Evolutionary conservation across 2,888 invertebrate species (phyloP).

Genomic region (Leuctra nigra): DNA sequence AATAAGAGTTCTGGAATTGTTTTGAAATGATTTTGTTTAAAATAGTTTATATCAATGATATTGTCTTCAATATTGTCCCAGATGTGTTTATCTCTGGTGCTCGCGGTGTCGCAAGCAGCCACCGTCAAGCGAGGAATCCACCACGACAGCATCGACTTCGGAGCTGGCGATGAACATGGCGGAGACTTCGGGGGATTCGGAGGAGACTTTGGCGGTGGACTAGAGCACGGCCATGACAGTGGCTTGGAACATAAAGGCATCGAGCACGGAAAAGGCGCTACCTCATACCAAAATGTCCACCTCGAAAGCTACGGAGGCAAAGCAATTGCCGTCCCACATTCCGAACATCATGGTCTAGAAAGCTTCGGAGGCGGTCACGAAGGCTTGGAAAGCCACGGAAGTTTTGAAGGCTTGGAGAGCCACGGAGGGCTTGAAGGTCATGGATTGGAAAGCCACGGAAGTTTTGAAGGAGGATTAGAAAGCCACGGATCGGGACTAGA

Average conservation of each 20-base stretch:
- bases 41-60: too few species aligned
- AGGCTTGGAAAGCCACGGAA: constrained; percentile 8
- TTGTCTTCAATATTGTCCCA: too few species aligned
- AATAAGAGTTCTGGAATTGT: too few species aligned
- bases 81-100: not conserved
- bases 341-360: not conserved
- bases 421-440: constrained; percentile 1
- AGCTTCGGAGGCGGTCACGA: constrained; percentile 7
- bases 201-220: constrained; percentile 1
- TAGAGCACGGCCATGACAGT: not conserved
- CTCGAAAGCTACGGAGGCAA: constrained; percentile 34
- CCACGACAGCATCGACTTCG: not conserved
- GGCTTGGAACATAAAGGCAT: not conserved
- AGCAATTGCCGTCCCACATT: constrained; percentile 28
- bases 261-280: constrained; percentile 33
- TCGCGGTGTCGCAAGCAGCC: not conserved
- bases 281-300: constrained; percentile 37
- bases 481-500: constrained; percentile 14
- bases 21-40: too few species aligned
- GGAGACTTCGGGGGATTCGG: not conserved
- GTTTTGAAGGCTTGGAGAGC: not conserved
- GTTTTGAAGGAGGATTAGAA: constrained; percentile 9
- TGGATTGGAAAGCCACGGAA: constrained; percentile 10
- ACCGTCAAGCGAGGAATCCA: not conserved
- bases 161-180: not conserved